Conservation (phyloP, 2,797 vertebrate species). For the Sus cebifrons region DNA sequence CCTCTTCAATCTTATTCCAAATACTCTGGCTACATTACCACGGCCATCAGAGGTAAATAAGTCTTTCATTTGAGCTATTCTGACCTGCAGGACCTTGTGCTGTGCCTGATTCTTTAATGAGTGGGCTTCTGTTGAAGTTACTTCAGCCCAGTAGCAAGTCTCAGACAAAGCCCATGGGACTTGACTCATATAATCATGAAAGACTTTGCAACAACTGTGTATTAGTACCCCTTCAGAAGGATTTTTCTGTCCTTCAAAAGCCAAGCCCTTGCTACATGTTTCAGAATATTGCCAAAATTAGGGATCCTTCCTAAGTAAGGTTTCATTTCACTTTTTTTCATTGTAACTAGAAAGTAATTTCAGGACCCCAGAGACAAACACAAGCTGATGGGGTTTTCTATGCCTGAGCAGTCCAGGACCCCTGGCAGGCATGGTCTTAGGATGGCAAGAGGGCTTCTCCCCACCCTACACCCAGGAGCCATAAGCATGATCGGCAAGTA, state of each 20-base stretch:
- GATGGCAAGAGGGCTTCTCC: background rate
- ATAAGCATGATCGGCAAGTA: background rate
- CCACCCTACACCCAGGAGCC: background rate
- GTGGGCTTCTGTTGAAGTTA: background rate
- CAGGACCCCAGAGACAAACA: background rate
- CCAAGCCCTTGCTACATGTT: background rate
- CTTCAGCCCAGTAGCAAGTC: background rate
- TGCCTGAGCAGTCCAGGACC: background rate
- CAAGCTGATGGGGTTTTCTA: background rate
- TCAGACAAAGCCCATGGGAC: background rate
- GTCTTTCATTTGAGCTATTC: background rate
- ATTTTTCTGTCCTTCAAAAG: background rate
- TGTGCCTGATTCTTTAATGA: background rate
- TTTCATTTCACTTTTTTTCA: slow-evolving; percentile 26
- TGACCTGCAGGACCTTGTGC: background rate
- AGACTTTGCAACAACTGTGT: background rate
- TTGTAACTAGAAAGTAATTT: slow-evolving; percentile 23
- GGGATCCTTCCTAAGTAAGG: background rate
- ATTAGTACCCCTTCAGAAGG: background rate
- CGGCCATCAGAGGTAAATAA: background rate
- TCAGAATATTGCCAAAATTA: slow-evolving; percentile 49
- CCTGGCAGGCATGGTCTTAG: background rate
- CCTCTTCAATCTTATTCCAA: background rate
- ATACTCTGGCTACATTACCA: background rate
- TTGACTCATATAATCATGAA: background rate